Evolutionary conservation across 2,113 vertebrate genomes (phyloP).

Genomic region (Ammodytes dubius): DNA sequence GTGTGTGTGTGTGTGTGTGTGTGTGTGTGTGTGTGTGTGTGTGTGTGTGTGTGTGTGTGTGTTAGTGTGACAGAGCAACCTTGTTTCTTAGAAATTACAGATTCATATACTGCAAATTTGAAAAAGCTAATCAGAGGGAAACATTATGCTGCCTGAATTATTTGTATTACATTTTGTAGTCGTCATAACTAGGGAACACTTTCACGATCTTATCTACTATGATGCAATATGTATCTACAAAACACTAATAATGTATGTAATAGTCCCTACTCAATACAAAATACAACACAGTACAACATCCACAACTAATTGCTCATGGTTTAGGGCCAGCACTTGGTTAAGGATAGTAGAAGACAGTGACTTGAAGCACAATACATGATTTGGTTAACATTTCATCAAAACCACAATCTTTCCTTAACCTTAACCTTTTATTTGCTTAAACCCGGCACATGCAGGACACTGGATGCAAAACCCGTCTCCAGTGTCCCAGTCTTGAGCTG

Average conservation of each 20-base stretch:
- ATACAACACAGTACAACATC: not conserved
- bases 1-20: constrained; percentile 7
- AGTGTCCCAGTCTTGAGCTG: not conserved
- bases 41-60: not conserved
- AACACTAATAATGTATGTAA: not conserved
- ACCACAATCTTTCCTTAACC: not conserved
- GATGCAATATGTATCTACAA: not conserved
- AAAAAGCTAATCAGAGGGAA: not conserved
- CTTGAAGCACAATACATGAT: not conserved
- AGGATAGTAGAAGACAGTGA: not conserved
- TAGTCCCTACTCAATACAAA: not conserved
- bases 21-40: constrained; percentile 14
- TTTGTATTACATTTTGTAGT: not conserved
- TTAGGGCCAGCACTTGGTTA: not conserved
- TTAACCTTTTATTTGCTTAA: not conserved
- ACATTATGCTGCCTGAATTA: not conserved
- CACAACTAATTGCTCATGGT: not conserved
- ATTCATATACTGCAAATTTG: not conserved
- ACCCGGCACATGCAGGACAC: not conserved
- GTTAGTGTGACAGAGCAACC: not conserved
- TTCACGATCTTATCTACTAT: not conserved
- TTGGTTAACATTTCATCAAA: not conserved
- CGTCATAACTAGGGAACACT: not conserved
- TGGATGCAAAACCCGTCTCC: not conserved
- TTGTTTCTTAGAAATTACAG: not conserved